These are phyloP conservation scores for Epizoanthus illoricatus DNA, from an alignment of 92 coral and sea anemone genomes.

Conservation along the genomic window DNA sequence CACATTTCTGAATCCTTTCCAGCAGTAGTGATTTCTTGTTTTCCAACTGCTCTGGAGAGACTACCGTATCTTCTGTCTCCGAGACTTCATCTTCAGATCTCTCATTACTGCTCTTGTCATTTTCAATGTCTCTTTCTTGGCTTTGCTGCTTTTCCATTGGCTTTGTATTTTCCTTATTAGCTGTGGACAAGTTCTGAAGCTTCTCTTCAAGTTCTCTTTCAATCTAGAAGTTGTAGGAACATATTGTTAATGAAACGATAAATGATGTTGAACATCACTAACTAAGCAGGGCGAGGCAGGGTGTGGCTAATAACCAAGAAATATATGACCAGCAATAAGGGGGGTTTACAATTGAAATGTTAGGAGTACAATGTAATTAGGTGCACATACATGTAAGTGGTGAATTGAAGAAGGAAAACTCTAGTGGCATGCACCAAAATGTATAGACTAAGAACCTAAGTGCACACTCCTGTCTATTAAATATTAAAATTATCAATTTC, in stretches of 20 bases:
- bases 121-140: slow-evolving; percentile 29
- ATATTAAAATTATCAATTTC: no score
- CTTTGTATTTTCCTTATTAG: slow-evolving; percentile 12
- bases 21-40: slow-evolving; percentile 57
- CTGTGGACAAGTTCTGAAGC: slow-evolving; percentile 8
- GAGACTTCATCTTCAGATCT: slow-evolving; percentile 32
- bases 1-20: slow-evolving; percentile 65
- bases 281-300: no score
- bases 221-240: slow-evolving; percentile 54
- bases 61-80: slow-evolving; percentile 17
- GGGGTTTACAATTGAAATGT: no score
- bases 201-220: slow-evolving; percentile 75
- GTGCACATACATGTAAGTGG: no score
- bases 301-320: no score
- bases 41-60: slow-evolving; percentile 45
- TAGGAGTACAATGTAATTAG: no score
- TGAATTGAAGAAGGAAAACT: no score
- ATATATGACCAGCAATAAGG: no score
- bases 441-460: no score
- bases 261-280: neutral
- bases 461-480: no score
- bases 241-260: neutral
- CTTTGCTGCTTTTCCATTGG: slow-evolving; percentile 27
- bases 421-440: no score
- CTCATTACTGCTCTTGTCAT: slow-evolving; percentile 37